Percentiles rank a stretch among this genome's conserved stretches.
Conservation (phyloP, 2,113 vertebrate genomes). For the Sterrhoptilus dennistouni region DNA sequence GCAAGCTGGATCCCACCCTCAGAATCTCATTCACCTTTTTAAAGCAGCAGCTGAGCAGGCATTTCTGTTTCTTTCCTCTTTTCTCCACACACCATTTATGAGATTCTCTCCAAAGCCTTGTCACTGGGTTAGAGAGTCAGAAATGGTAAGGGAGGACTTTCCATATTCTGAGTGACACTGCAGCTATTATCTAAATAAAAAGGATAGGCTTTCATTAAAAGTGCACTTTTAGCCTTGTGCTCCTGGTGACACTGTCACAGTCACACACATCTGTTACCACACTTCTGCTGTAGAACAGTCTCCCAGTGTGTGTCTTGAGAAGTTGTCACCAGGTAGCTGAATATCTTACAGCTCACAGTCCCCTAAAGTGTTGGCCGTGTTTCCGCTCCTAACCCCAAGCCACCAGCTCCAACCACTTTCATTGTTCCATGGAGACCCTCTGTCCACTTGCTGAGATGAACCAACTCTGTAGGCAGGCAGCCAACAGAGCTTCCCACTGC, state of each 20-base stretch:
- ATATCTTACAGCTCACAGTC: background rate
- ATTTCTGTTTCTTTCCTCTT: background rate
- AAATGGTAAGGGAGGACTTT: background rate
- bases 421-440: background rate
- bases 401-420: background rate
- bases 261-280: background rate
- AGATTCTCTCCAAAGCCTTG: background rate
- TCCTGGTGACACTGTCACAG: background rate
- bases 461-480: background rate
- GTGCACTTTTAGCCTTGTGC: background rate
- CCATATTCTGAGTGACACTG: background rate
- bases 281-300: background rate
- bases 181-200: background rate
- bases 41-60: background rate
- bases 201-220: rapidly evolving
- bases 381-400: background rate
- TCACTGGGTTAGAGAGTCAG: background rate
- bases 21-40: background rate
- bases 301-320: background rate
- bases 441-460: background rate
- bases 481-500: background rate
- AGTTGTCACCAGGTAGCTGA: background rate
- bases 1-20: background rate
- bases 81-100: background rate
- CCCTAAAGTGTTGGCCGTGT: rapidly evolving